Conservation (phyloP, 2,888 invertebrate species). For the Andrena marginata region DNA sequence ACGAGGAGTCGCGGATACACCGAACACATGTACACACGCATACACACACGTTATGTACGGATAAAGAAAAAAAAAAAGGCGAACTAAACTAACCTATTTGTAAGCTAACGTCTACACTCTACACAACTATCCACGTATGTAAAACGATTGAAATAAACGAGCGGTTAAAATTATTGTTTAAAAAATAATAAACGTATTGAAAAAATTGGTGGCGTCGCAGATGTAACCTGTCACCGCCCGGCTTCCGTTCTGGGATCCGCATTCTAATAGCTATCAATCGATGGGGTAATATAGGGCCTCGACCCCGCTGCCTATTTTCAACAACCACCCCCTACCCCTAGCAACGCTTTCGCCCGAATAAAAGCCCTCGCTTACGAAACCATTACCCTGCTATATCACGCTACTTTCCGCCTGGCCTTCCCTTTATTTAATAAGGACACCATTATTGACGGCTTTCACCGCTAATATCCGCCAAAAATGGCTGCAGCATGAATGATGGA, state of each 20-base stretch:
- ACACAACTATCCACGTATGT: conserved; percentile 83
- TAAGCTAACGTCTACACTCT: conserved; percentile 84
- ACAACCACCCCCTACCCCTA: neutral
- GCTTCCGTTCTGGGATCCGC: neutral
- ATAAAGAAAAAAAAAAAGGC: conserved; percentile 61
- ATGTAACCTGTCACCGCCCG: conserved; percentile 39
- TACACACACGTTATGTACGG: conserved; percentile 75
- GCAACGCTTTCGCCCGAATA: neutral
- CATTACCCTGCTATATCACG: conserved; percentile 32
- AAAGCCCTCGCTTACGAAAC: conserved; percentile 12
- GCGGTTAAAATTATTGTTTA: conserved; percentile 85
- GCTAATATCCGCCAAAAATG: conserved; percentile 36
- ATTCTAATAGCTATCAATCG: conserved; percentile 9
- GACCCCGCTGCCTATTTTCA: conserved; percentile 20
- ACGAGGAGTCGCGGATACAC: conserved; percentile 2
- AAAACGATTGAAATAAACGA: conserved; percentile 84
- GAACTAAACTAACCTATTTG: conserved; percentile 83
- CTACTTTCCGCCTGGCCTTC: neutral
- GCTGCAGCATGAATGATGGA: conserved; percentile 3
- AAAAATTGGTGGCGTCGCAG: conserved; percentile 57
- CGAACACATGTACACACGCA: conserved; percentile 9
- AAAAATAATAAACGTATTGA: conserved; percentile 82
- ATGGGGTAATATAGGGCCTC: neutral
- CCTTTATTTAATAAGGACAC: conserved; percentile 35
- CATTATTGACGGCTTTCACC: conserved; percentile 48